Evolutionary conservation across 2,113 vertebrate species (phyloP).

Genomic region (Amblyornis subalaris): DNA sequence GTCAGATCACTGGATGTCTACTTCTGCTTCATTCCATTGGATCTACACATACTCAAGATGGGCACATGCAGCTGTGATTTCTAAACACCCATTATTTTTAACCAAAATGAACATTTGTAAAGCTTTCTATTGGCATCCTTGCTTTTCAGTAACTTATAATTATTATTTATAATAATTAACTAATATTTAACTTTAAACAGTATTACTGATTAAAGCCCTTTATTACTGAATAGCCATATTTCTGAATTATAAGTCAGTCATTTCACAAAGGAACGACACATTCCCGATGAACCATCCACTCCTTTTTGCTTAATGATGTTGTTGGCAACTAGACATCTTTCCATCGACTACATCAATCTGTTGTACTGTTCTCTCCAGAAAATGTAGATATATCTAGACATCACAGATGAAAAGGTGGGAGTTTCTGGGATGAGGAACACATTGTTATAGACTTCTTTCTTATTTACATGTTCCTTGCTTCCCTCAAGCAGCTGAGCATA

Average conservation of each 20-base stretch:
- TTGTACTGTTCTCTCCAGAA: background rate
- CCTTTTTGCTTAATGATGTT: background rate
- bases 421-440: conserved; percentile 6
- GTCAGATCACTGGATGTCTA: background rate
- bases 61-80: background rate
- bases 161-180: background rate
- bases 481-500: background rate
- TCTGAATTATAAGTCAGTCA: background rate
- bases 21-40: background rate
- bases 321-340: background rate
- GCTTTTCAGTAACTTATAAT: background rate
- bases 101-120: background rate
- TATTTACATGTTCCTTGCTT: background rate
- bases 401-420: conserved; percentile 22
- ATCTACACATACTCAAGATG: background rate
- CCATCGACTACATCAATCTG: background rate
- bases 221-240: background rate
- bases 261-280: background rate
- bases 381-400: background rate
- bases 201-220: background rate
- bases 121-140: background rate
- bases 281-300: background rate
- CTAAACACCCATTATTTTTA: background rate
- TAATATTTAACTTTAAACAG: background rate
- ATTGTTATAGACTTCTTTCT: background rate